Evolutionary conservation across 2,797 vertebrate species (phyloP).

Genomic region (Chaunax sp.): DNA sequence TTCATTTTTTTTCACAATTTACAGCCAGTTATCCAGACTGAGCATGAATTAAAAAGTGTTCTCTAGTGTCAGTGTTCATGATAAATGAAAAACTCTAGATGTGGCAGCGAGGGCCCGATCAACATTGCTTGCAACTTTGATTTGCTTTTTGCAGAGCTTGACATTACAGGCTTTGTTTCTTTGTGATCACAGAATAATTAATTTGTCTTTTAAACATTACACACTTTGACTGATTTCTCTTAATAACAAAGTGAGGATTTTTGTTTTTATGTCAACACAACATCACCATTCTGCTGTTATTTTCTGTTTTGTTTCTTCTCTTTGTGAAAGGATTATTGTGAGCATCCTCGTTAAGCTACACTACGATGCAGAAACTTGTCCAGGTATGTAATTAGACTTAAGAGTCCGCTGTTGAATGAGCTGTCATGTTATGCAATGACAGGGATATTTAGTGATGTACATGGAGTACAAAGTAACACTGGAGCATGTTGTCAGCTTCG

Average conservation of each 20-base stretch:
- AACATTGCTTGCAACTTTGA: not conserved
- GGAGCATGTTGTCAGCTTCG: not conserved
- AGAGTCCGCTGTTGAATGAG: not conserved
- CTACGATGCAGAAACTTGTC: conserved; percentile 2
- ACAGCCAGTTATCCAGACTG: too few relatives aligned
- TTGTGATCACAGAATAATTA: not conserved
- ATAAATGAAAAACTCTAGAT: too few relatives aligned
- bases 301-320: not conserved
- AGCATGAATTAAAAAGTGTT: too few relatives aligned
- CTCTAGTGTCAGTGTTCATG: too few relatives aligned
- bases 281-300: not conserved
- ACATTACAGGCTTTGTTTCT: conserved; percentile 6
- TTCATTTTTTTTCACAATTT: too few relatives aligned
- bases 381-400: too few relatives aligned
- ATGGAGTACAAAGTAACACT: not conserved
- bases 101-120: too few relatives aligned
- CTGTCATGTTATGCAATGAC: not conserved
- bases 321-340: not conserved
- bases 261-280: not conserved
- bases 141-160: not conserved
- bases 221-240: conserved; percentile 1
- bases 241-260: not conserved
- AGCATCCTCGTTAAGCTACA: not conserved
- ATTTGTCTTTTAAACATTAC: conserved; percentile 5
- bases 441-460: conserved; percentile 4